These are phyloP conservation scores for Lepidocyrtoides sp. DNA, from an alignment of 2,888 invertebrate genomes.

Conservation along the genomic window DNA sequence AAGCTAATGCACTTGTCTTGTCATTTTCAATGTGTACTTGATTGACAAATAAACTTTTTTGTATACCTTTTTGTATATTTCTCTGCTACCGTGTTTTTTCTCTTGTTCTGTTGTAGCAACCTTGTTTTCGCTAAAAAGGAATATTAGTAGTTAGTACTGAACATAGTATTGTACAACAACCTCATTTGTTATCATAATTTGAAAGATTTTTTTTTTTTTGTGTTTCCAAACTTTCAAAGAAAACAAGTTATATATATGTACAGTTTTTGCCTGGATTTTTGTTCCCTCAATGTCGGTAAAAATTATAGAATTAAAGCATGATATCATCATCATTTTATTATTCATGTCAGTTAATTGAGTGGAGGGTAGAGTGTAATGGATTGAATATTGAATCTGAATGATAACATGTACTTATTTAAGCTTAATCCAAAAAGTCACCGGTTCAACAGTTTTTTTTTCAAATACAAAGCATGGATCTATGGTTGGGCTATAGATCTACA, in stretches of 20 bases:
- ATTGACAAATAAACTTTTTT: constrained; percentile 54
- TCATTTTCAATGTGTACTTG: constrained; percentile 42
- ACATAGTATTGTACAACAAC: not conserved
- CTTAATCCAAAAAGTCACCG: too few relatives aligned
- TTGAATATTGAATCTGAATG: not conserved
- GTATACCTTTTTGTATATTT: not conserved
- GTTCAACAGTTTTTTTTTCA: too few relatives aligned
- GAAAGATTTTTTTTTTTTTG: not conserved
- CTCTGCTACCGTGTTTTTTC: constrained; percentile 37
- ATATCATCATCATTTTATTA: constrained; percentile 49
- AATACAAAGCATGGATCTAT: too few relatives aligned
- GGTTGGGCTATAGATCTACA: not conserved
- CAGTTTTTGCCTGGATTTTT: not conserved
- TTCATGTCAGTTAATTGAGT: constrained; percentile 34
- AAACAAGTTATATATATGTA: not conserved
- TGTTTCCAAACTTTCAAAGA: not conserved
- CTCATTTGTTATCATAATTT: not conserved
- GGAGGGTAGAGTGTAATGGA: not conserved
- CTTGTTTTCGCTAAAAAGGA: constrained; percentile 19
- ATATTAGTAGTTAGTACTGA: too few relatives aligned
- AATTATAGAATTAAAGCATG: constrained; percentile 25
- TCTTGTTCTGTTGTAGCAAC: constrained; percentile 23
- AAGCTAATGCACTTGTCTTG: constrained; percentile 64
- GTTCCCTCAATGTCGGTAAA: not conserved
- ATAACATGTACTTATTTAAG: too few relatives aligned